A percentile compares a stretch with the other conserved stretches of the same genome.
These are phyloP conservation scores for Lithosia quadra DNA, from an alignment of 2,888 invertebrate genomes.

Conservation along the genomic window DNA sequence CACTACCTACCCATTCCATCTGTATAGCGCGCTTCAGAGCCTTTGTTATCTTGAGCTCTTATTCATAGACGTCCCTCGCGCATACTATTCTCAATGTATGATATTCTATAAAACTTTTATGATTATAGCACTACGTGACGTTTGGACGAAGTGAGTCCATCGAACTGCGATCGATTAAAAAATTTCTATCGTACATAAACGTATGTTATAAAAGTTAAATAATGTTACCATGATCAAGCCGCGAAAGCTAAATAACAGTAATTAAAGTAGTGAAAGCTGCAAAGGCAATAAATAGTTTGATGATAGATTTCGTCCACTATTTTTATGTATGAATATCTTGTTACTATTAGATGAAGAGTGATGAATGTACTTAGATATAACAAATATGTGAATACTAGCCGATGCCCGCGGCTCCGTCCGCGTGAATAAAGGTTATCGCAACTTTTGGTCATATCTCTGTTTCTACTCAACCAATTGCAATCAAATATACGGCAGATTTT, in stretches of 20 bases:
- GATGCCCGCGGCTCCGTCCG: too few species aligned
- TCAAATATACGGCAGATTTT: too few species aligned
- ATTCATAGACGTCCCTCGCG: neutral
- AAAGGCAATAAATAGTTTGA: neutral
- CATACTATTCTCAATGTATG: constrained; percentile 1
- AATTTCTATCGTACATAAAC: neutral
- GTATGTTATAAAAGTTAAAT: constrained; percentile 5
- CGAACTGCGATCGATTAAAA: neutral
- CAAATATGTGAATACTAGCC: too few species aligned
- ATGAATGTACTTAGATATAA: neutral
- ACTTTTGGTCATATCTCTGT: too few species aligned
- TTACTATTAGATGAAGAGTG: neutral
- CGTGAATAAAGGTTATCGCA: too few species aligned
- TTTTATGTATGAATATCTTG: neutral
- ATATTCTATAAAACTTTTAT: neutral
- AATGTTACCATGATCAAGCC: neutral
- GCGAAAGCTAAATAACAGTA: neutral
- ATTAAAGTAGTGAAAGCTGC: neutral
- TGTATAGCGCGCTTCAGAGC: neutral
- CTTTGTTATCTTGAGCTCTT: neutral
- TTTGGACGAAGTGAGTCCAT: neutral
- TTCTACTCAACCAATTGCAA: too few species aligned
- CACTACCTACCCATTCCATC: neutral
- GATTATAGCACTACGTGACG: neutral
- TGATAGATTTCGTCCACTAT: neutral